phyloP scores from a whole-genome alignment of 2,797 vertebrate genomes.

The Gambelia wislizenii region DNA sequence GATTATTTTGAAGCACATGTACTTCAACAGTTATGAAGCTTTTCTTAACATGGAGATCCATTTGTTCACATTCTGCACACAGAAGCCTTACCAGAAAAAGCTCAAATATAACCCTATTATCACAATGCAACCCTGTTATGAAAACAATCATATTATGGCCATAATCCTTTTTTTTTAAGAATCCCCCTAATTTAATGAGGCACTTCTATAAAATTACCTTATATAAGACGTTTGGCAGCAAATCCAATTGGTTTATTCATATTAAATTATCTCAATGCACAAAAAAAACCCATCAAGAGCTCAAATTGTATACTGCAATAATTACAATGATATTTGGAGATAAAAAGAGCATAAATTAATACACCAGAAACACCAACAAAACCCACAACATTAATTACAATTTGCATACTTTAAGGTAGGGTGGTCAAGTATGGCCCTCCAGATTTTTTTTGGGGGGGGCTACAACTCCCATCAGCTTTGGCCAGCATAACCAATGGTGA shows the following conservation, averaged over 20 bases:
- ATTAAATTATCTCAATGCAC: constrained; percentile 36
- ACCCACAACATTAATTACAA: constrained; percentile 16
- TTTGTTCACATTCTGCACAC: neutral
- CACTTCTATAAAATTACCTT: neutral
- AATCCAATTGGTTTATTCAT: constrained; percentile 39
- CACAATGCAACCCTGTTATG: neutral
- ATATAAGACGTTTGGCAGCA: constrained; percentile 9
- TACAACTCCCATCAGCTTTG: too few relatives aligned
- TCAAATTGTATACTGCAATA: constrained; percentile 51
- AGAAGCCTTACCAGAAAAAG: neutral
- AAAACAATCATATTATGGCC: too few relatives aligned
- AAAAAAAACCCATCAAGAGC: constrained; percentile 38
- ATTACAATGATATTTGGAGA: constrained; percentile 47
- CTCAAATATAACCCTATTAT: neutral
- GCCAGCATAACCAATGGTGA: too few relatives aligned
- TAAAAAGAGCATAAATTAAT: constrained; percentile 46
- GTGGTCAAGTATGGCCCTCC: too few relatives aligned
- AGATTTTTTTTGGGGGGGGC: too few relatives aligned
- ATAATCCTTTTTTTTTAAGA: too few relatives aligned
- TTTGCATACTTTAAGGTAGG: neutral
- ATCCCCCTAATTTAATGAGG: neutral
- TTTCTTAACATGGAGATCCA: neutral
- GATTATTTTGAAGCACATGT: neutral
- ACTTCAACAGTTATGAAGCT: neutral
- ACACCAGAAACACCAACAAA: constrained; percentile 25